Conservation (phyloP, 1,140 invertebrate species). For the Lepidurus arcticus region DNA sequence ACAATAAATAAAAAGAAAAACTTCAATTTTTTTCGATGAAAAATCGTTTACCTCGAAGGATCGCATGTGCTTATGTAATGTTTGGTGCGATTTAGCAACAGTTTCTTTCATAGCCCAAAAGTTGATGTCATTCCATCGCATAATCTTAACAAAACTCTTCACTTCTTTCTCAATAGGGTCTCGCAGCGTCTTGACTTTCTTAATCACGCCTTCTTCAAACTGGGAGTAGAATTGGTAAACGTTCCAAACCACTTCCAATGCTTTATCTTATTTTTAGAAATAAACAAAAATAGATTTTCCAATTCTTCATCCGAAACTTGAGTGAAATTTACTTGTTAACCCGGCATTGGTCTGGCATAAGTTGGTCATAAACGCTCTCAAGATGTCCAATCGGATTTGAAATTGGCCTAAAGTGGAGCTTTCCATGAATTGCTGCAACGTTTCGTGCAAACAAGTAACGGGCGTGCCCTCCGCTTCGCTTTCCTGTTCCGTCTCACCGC, state of each 20-base stretch:
- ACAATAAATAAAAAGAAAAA: constrained; percentile 30
- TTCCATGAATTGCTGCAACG: constrained; percentile 75
- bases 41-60: constrained; percentile 55
- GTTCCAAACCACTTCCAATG: constrained; percentile 64
- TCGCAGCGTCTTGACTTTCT: constrained; percentile 59
- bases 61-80: constrained; percentile 76
- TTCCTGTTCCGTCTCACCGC: not conserved
- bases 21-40: not conserved
- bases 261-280: not conserved
- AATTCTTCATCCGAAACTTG: not conserved
- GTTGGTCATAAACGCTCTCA: constrained; percentile 72
- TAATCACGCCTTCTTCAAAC: constrained; percentile 59
- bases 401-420: constrained; percentile 78
- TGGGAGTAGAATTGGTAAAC: constrained; percentile 77
- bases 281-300: not conserved
- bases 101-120: constrained; percentile 88
- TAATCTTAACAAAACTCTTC: constrained; percentile 89
- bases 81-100: constrained; percentile 79
- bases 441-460: constrained; percentile 43
- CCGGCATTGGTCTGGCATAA: constrained; percentile 41
- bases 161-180: constrained; percentile 84
- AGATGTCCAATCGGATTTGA: constrained; percentile 65
- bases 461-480: constrained; percentile 41
- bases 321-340: not conserved
- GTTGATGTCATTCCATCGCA: constrained; percentile 90